Evolutionary conservation across 1,140 invertebrate species (phyloP).

Genomic region (Lepidurus packardi): DNA sequence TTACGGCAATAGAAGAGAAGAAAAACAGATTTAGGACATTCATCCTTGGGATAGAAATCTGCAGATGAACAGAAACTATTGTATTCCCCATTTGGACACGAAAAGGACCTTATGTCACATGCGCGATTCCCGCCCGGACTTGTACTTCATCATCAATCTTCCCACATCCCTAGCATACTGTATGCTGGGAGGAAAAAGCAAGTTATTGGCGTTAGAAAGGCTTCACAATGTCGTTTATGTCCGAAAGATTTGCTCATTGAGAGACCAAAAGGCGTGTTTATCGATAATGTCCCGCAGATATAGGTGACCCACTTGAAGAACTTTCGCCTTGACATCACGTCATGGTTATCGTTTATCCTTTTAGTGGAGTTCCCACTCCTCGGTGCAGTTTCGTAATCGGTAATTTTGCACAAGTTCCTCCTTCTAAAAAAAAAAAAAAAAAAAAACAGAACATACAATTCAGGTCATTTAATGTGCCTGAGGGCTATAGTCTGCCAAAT

Average conservation of each 20-base stretch:
- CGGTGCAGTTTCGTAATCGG: neutral
- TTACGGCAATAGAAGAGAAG: too few relatives aligned
- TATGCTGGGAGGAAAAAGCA: too few relatives aligned
- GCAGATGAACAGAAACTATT: too few relatives aligned
- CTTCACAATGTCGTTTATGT: neutral
- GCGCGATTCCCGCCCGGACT: too few relatives aligned
- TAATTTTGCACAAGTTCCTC: neutral
- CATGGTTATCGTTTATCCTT: neutral
- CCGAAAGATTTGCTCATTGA: neutral
- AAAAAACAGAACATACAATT: neutral
- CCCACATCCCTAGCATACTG: too few relatives aligned
- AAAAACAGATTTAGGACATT: too few relatives aligned
- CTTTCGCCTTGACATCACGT: slow-evolving; percentile 1
- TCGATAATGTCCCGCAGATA: neutral
- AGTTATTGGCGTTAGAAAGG: too few relatives aligned
- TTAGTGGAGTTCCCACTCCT: neutral
- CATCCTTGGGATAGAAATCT: too few relatives aligned
- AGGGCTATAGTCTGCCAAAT: neutral
- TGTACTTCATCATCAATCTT: too few relatives aligned
- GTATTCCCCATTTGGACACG: too few relatives aligned
- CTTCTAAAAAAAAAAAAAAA: neutral
- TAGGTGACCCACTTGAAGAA: slow-evolving; percentile 13
- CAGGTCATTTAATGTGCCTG: neutral
- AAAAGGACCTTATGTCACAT: too few relatives aligned
- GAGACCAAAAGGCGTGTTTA: neutral